phyloP scores from a whole-genome alignment of 2,888 invertebrate genomes.

The Hyposoter didymator region DNA sequence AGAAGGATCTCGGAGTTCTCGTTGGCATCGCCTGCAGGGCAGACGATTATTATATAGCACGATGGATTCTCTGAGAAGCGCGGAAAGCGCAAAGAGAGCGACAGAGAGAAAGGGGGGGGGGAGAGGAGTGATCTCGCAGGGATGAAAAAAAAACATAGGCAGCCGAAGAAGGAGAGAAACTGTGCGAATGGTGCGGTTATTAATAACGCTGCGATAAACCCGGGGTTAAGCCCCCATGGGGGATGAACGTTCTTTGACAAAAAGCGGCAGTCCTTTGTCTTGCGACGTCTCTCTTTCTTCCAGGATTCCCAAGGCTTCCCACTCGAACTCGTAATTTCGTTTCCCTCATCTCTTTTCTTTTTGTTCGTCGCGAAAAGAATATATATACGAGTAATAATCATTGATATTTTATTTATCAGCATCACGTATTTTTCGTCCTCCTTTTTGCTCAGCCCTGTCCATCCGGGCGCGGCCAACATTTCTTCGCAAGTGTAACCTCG shows the following conservation, averaged over 20 bases:
- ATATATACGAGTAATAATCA: not conserved
- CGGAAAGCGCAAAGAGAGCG: constrained; percentile 25
- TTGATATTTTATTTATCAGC: not conserved
- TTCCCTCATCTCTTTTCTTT: constrained; percentile 29
- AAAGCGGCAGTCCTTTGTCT: constrained; percentile 72
- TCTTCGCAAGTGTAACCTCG: not conserved
- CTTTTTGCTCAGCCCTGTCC: not conserved
- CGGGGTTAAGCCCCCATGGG: constrained; percentile 76
- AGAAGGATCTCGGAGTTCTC: constrained; percentile 72
- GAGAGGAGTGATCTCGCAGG: constrained; percentile 22
- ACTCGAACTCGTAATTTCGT: constrained; percentile 34
- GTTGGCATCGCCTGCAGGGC: constrained; percentile 63
- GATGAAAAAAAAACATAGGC: constrained; percentile 45
- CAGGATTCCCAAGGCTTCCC: constrained; percentile 46
- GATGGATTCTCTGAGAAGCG: constrained; percentile 31
- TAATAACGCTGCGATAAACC: constrained; percentile 79
- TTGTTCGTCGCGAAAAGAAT: not conserved
- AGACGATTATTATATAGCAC: constrained; percentile 39
- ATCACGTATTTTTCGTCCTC: not conserved
- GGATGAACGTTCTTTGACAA: constrained; percentile 77
- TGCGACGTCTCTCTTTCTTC: constrained; percentile 57
- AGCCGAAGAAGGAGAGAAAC: constrained; percentile 65
- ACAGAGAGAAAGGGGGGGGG: constrained; percentile 8
- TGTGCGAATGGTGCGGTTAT: constrained; percentile 74
- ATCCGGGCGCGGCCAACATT: not conserved